Conservation (phyloP, 2,113 vertebrate genomes). For the Nerophis lumbriciformis region DNA sequence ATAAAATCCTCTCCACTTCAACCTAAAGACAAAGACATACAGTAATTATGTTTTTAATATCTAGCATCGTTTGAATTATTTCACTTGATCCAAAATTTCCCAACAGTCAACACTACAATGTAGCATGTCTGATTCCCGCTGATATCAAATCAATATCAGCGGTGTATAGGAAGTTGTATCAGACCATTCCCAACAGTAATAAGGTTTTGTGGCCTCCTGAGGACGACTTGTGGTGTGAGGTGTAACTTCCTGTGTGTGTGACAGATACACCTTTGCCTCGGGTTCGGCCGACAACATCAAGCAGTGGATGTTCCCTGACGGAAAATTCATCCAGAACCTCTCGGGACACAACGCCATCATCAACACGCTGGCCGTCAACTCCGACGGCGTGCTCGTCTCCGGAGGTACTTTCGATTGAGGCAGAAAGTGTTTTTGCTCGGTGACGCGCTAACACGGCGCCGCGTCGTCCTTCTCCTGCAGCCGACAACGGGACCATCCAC, state of each 20-base stretch:
- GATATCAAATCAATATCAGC: too few species aligned
- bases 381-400: conserved; percentile 92
- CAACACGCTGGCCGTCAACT: conserved; percentile 93
- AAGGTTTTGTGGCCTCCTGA: too few species aligned
- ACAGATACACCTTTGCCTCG: conserved; percentile 95
- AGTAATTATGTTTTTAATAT: too few species aligned
- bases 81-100: too few species aligned
- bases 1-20: too few species aligned
- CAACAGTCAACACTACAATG: too few species aligned
- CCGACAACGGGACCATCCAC: conserved; percentile 97
- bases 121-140: too few species aligned
- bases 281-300: conserved; percentile 99
- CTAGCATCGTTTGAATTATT: too few species aligned
- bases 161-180: too few species aligned
- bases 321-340: conserved; percentile 97
- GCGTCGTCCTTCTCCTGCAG: conserved; percentile 49
- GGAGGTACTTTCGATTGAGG: conserved; percentile 74
- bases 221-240: too few species aligned
- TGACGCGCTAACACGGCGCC: background rate
- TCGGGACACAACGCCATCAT: conserved; percentile 97
- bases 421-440: background rate
- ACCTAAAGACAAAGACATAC: too few species aligned
- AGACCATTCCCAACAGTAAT: too few species aligned
- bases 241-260: conserved; percentile 23
- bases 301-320: conserved; percentile 97